Base-by-base conservation (phyloP, 1,140 invertebrate genomes). In the Sweltsa coloradensis region DNA sequence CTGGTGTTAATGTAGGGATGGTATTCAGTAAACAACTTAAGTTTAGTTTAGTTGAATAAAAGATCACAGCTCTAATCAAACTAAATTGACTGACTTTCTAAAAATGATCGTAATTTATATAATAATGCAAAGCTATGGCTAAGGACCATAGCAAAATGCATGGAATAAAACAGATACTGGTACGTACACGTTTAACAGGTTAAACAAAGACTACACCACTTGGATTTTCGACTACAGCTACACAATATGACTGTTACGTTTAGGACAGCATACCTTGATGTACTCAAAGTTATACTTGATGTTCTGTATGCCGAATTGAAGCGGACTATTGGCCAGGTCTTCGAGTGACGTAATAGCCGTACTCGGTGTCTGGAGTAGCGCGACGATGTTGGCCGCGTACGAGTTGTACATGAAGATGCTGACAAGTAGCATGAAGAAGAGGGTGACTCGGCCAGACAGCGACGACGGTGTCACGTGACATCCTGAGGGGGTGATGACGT, bases 381-480 rank as follows among this genome's bases (percentile, higher is more conserved):
- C 41, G 24, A 51, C 50, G 23, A 51, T 42, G 23, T 48, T 48
- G 19, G 50, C 50, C 16, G 50, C 41, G 34, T 51, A 51, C 2
- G 50, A 51, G 11, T 45, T 51, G 29, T 47, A 51, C 13, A 51
- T 41, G 29, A 51, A 51, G 11, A 51, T n/a, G 2, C 25, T 24
- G 14, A 44, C 5, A 1, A 51, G 36, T 5, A 19, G 23, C 5
- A 40, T 16, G n/a, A 46, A n/a, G 7, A 51, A 41, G 4, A 51
- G 25, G n/a, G 49, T 31, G 3, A 36, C 34, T 3, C 49, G 19
- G 2, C 23, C 49, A 11, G 43, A 39, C n/a, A 46, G 7, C 5
- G 43, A 45, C 2, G 34, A 27, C 1, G 49, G 49, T 6, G 43
- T 41, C 29, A 36, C 4, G 16, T 49, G 29, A 25, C 36, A 49